Percentiles rank a stretch among this genome's conserved stretches.
Conservation (phyloP, 2,888 invertebrate genomes). For the Leptopilina syphax region DNA sequence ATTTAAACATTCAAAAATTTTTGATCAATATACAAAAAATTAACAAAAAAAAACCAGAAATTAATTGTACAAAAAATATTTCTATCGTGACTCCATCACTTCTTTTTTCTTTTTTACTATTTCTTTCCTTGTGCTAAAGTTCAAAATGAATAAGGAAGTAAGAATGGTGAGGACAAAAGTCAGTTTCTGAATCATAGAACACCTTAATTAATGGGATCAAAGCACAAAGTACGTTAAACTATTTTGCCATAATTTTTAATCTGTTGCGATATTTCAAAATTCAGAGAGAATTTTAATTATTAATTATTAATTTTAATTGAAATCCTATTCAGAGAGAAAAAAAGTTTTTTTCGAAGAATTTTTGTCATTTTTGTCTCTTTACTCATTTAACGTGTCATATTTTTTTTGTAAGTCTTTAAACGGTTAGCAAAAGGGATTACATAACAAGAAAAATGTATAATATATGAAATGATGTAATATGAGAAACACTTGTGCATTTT, state of each 20-base stretch:
- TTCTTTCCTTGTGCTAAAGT: not conserved
- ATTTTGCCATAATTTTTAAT: not conserved
- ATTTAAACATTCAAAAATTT: no score
- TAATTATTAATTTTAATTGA: no score
- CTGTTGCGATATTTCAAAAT: not conserved
- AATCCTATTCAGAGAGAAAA: no score
- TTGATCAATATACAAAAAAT: no score
- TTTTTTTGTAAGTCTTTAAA: not conserved
- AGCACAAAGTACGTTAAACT: not conserved
- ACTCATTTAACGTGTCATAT: not conserved
- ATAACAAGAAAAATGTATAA: constrained; percentile 8
- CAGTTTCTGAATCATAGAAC: constrained; percentile 28
- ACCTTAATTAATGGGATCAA: not conserved
- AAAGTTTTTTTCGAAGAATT: no score
- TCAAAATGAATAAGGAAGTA: constrained; percentile 2
- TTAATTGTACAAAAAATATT: no score
- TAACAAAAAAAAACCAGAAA: no score
- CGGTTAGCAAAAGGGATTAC: not conserved
- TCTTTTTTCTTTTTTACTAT: not conserved
- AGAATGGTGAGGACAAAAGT: not conserved
- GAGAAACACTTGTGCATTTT: not conserved
- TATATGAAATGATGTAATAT: not conserved
- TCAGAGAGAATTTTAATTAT: not conserved
- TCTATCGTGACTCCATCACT: not conserved
- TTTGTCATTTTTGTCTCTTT: not conserved